A percentile compares a stretch with the other conserved stretches of the same genome.
Conservation (phyloP, 2,888 invertebrate genomes). For the Microctonus brassicae region DNA sequence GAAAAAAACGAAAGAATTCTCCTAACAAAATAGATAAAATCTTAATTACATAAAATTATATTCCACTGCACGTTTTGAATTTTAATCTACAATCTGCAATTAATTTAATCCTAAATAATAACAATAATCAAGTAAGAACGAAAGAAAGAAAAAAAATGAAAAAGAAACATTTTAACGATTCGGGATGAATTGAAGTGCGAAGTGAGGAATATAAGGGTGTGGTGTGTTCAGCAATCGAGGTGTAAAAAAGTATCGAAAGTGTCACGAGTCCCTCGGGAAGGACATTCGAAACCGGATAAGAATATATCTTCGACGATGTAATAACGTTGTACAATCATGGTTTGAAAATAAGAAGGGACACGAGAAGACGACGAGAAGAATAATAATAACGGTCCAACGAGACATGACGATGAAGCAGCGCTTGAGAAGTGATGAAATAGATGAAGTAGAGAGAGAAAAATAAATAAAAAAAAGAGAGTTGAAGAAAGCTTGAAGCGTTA, state of each 20-base stretch:
- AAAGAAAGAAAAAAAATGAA: background rate
- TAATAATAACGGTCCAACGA: constrained; percentile 31
- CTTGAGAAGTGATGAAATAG: constrained; percentile 28
- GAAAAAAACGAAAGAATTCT: too few relatives aligned
- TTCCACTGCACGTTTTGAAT: background rate
- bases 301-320: constrained; percentile 35
- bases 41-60: background rate
- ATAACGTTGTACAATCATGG: constrained; percentile 37
- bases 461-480: too few relatives aligned
- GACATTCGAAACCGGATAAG: constrained; percentile 34
- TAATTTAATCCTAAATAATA: background rate
- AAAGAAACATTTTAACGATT: background rate
- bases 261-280: constrained; percentile 36
- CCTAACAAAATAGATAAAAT: too few relatives aligned
- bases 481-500: constrained; percentile 31
- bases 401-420: constrained; percentile 35
- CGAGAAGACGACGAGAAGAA: constrained; percentile 29
- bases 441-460: too few relatives aligned
- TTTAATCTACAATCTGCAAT: background rate
- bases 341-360: constrained; percentile 8
- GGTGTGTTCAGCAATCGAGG: background rate
- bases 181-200: background rate
- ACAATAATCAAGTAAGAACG: background rate
- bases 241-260: constrained; percentile 26
- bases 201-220: background rate